Percentiles rank a stretch among this genome's conserved stretches.
phyloP scores from a whole-genome alignment of 2,797 vertebrate genomes.

The Glossophaga mutica region DNA sequence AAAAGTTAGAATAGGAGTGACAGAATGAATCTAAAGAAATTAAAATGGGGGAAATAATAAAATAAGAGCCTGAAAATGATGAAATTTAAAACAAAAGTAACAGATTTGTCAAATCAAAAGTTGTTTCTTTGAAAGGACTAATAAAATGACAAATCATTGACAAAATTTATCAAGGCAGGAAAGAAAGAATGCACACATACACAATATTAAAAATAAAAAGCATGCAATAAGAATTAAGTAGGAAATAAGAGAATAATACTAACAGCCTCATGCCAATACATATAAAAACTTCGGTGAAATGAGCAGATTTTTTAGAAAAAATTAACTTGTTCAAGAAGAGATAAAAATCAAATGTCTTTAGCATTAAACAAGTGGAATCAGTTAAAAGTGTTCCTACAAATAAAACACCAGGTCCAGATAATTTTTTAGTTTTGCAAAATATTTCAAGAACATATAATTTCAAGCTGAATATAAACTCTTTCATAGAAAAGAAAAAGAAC shows the following conservation, averaged over 20 bases:
- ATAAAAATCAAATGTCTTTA: not conserved
- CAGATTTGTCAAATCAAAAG: not conserved
- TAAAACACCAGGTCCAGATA: not conserved
- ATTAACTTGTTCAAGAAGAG: constrained; percentile 9
- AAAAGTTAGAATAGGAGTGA: not conserved
- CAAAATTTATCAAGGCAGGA: not conserved
- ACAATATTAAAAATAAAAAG: not conserved
- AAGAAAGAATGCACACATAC: not conserved
- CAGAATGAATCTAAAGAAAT: not conserved
- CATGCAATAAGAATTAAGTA: not conserved
- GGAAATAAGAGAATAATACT: not conserved
- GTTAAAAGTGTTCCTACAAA: not conserved
- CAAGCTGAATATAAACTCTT: not conserved
- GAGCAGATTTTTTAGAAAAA: not conserved
- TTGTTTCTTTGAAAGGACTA: not conserved
- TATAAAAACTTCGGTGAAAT: not conserved
- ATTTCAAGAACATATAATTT: not conserved
- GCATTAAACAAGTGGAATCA: not conserved
- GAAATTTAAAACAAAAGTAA: not conserved
- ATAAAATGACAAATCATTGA: not conserved
- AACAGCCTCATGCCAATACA: not conserved
- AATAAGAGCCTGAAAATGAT: not conserved
- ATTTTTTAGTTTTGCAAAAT: not conserved
- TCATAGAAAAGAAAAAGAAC: not conserved
- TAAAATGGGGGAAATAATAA: not conserved